phyloP scores from a whole-genome alignment of 2,113 vertebrate species.

The Brachirus orientalis region DNA sequence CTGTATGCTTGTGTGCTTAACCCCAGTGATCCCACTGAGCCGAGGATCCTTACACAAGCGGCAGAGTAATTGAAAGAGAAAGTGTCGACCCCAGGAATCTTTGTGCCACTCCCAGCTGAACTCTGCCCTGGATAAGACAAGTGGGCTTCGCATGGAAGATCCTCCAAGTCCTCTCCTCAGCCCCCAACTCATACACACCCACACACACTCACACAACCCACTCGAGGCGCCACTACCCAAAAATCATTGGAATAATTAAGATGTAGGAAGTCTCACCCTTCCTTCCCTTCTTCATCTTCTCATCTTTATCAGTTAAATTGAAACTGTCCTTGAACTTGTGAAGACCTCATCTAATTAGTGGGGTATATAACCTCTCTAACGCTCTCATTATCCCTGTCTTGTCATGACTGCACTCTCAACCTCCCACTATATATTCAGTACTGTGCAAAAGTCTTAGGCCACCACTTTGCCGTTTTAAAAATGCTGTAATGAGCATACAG shows the following conservation, averaged over 20 bases:
- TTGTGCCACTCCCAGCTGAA: constrained; percentile 40
- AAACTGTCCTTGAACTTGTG: constrained; percentile 77
- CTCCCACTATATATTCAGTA: not conserved
- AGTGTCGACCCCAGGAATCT: constrained; percentile 45
- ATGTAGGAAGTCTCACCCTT: constrained; percentile 61
- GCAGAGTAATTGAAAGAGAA: constrained; percentile 71
- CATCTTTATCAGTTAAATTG: constrained; percentile 78
- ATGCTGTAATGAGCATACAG: too few relatives aligned
- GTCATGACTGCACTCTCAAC: constrained; percentile 40
- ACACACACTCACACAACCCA: constrained; percentile 7
- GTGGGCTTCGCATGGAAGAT: constrained; percentile 30
- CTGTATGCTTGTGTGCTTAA: constrained; percentile 44
- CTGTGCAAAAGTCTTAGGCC: too few relatives aligned
- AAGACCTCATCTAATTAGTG: constrained; percentile 73
- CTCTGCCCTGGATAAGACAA: constrained; percentile 43
- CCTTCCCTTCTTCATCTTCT: constrained; percentile 54
- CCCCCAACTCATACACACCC: not conserved
- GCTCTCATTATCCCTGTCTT: constrained; percentile 70
- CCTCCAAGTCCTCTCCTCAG: constrained; percentile 21
- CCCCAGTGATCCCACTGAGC: constrained; percentile 18
- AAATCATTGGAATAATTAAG: constrained; percentile 68
- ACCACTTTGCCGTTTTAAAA: too few relatives aligned
- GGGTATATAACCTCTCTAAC: constrained; percentile 70
- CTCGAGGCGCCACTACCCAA: constrained; percentile 23
- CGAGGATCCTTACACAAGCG: constrained; percentile 8